Base-by-base conservation (phyloP, 2,888 invertebrate genomes). In the Therioaphis trifolii region DNA sequence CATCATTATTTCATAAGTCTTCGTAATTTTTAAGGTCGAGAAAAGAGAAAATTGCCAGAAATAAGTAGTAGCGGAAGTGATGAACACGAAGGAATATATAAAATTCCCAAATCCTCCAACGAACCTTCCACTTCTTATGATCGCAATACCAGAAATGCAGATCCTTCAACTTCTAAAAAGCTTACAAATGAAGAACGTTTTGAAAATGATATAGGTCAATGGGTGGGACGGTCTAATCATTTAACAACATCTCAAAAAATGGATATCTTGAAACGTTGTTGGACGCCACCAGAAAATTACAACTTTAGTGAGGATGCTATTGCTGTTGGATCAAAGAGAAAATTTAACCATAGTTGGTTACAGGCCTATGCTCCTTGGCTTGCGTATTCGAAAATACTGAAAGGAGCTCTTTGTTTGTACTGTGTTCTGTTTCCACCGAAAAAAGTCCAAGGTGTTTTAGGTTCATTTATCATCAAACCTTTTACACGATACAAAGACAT, bases 361-460 rank as follows among this genome's bases (percentile, higher is more conserved):
- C 40, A 68, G 21, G 21, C 68, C 21, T 68, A 68, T 69, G n/a
- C 68, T 40, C 43, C 21, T 43, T 69, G 21, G 68, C 68, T 69
- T 21, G 43, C 21, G 40, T 69, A 40, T 43, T 69, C 21, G 11
- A 69, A 43, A 43, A n/a, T 40, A 43, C 43, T 69, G 43, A 69
- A 24, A 69, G 43, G 68, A 21, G 68, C 40, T 14, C 68, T 69
- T 40, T 69, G 68, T 69, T 69, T 69, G 24, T 43, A 69, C 24
- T 40, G 68, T 69, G 68, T 69, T 21, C 43, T 21, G 43, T 69
- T 69, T 69, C 68, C 68, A 69, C n/a, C 86, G 85, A 87, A 55
- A 29, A 87, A 78, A 87, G 88, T 86, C 29, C 63, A 29, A 63
- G 63, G 63, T 63, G 29, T 63, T 63, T 29, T 49, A 49, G 58